Evolutionary conservation across 1,140 invertebrate genomes (phyloP), one percentile per base, ranked within the genome.

Genomic region (Drusus annulatus): DNA sequence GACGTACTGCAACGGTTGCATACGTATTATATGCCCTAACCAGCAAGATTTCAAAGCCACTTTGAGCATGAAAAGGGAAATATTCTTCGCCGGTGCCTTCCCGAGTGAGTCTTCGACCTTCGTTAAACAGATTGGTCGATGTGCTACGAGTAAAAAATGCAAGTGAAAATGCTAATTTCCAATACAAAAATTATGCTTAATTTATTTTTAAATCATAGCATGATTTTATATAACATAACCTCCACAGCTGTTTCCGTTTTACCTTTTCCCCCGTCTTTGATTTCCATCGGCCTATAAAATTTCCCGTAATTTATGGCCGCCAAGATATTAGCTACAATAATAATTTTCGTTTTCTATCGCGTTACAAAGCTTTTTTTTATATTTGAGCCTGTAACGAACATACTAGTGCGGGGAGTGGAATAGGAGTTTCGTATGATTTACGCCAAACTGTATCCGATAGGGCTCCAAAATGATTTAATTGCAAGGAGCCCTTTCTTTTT

Each of bases 201-300:
- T 2, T 2, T 28, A 28, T 28, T 2, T 28, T 5, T 5, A 5
- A 28, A 28, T 28, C 2, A 28, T 5, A 36, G 31, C 31, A 45
- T 45, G 1, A 45, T 45, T 45, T 45, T 8, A 45, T 45, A 13
- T 45, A 45, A 45, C 36, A 45, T 45, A 45, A 45, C 36, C 36
- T 45, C 36, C 10, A 45, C 31, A 7, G 31, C 1, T 45, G 36
- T 60, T 23, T 60, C 56, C 23, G 17, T 23, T 23, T 51, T 17
- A 17, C 65, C 45, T 23, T 21, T 15, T 1, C n/a, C 13, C 23
- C 21, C 28, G 23, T n/a, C n/a, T n/a, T n/a, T 74, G 69, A 74
- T 74, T 74, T 74, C 52, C 50, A 74, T 74, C 51, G 69, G 51
- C 69, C 69, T 74, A 74, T 74, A 74, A 74, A 74, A 56, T 74